Evolutionary conservation across 2,888 invertebrate species (phyloP).

Genomic region (Xestia c-nigrum): DNA sequence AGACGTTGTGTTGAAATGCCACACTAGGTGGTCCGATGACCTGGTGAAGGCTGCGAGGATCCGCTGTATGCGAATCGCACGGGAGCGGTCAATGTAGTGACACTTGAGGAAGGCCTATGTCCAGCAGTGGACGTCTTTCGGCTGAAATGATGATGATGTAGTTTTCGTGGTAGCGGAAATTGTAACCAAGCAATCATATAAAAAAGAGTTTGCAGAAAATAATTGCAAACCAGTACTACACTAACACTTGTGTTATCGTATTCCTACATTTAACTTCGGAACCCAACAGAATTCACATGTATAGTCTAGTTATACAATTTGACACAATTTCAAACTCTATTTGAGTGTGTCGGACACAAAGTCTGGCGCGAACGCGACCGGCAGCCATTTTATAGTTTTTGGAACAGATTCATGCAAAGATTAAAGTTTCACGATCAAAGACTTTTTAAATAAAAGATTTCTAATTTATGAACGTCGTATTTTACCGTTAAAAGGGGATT

Average conservation of each 20-base stretch:
- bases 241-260: neutral
- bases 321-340: slow-evolving; percentile 62
- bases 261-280: neutral
- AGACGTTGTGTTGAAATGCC: too few species aligned
- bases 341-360: slow-evolving; percentile 34
- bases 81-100: too few species aligned
- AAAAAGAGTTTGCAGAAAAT: neutral
- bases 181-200: neutral
- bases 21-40: too few species aligned
- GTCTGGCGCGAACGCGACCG: slow-evolving; percentile 32
- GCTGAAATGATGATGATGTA: neutral
- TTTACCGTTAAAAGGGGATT: slow-evolving; percentile 37
- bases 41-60: too few species aligned
- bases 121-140: too few species aligned
- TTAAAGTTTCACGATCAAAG: slow-evolving; percentile 55
- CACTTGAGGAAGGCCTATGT: too few species aligned
- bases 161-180: neutral
- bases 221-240: neutral
- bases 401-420: slow-evolving; percentile 45
- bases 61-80: too few species aligned
- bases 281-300: neutral
- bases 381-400: slow-evolving; percentile 54
- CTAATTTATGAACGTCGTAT: slow-evolving; percentile 46
- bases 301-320: slow-evolving; percentile 30
- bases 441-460: slow-evolving; percentile 36